Evolutionary conservation across 2,888 invertebrate species (phyloP).

Genomic region (Apodemia hepburni): DNA sequence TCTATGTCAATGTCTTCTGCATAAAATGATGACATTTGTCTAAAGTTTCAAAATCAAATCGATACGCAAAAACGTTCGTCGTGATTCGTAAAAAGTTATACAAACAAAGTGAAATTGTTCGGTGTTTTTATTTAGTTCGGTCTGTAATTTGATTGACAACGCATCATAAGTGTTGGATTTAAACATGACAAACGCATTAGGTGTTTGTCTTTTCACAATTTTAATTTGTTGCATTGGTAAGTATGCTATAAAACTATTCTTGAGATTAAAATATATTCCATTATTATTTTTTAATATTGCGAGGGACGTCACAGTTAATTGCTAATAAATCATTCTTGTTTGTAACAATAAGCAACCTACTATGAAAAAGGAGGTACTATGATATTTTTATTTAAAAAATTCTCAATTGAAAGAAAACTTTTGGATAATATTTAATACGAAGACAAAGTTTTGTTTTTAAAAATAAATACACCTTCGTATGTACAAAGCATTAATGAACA

Average conservation of each 20-base stretch:
- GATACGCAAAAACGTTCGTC: constrained; percentile 50
- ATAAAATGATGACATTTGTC: no score
- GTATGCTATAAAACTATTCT: constrained; percentile 38
- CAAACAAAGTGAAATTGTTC: constrained; percentile 64
- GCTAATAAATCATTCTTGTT: constrained; percentile 5
- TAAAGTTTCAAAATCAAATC: constrained; percentile 44
- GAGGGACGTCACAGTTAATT: background rate
- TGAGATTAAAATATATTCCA: constrained; percentile 30
- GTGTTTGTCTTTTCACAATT: constrained; percentile 61
- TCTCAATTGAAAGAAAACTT: background rate
- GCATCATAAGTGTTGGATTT: constrained; percentile 40
- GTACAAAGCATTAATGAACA: background rate
- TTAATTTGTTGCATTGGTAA: constrained; percentile 62
- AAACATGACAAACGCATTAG: constrained; percentile 65
- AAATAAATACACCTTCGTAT: background rate
- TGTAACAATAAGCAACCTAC: background rate
- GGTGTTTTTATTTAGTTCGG: constrained; percentile 46
- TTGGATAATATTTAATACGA: background rate
- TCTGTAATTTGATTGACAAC: constrained; percentile 42
- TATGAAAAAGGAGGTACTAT: background rate
- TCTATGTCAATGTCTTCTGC: no score
- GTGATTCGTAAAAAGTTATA: constrained; percentile 49
- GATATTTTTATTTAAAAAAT: background rate
- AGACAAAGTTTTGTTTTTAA: background rate
- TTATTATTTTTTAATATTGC: background rate